Base-by-base conservation (phyloP, 2,888 invertebrate species). In the Dione vanillae region DNA sequence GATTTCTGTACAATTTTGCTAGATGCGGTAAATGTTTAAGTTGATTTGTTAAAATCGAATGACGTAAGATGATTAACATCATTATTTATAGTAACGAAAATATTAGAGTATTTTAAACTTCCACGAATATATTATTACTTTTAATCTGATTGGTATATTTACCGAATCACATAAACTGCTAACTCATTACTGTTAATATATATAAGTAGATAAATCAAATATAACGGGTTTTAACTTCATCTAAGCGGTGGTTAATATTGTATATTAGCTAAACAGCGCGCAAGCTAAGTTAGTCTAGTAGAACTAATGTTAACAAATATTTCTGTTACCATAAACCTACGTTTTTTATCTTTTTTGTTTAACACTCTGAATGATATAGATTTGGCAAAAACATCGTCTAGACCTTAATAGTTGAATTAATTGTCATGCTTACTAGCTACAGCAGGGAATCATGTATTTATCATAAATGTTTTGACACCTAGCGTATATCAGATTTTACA, bases 171-270 rank as follows among this genome's bases (percentile, higher is more conserved):
- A 45, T 45, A 45, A 45, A 52, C 27, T 52, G 14, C 12, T 27
- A n/a, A n/a, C n/a, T n/a, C n/a, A 52, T 52, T 52, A 12, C 19
- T 52, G 27, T 52, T 52, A 52, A 14, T 35, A 52, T 52, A 52
- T 35, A n/a, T 12, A 52, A 11, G 19, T 54, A 16, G n/a, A n/a
- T 37, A 35, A 35, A 54, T 54, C n/a, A 54, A 35, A 35, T 37
- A 37, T 35, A 54, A 54, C 35, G 54, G 35, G 35, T 54, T 54
- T 37, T n/a, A 35, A 37, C 37, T 56, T 37, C 37, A 16, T 37
- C 16, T 56, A 56, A 56, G 16, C 16, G 54, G 16, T 16, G 37
- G 35, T 35, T 54, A 37, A 37, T 54, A 54, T 54, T 54, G 37
- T 54, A 54, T 54, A 35, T 54, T 54, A 54, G 16, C 54, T 37